Base-by-base conservation (phyloP, 2,888 invertebrate species). In the Ophion ellenae region DNA sequence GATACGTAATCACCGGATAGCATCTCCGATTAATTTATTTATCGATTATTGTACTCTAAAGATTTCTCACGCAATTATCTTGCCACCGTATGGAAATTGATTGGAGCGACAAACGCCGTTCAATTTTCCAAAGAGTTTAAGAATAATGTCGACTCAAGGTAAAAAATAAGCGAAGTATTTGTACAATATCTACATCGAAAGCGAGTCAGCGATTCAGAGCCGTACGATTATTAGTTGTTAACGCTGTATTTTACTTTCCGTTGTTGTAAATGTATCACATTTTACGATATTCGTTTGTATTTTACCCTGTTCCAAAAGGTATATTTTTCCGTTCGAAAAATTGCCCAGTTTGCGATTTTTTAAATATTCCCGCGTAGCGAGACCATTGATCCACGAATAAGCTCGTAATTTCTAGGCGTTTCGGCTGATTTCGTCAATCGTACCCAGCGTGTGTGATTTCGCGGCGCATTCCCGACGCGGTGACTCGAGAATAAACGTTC, bases 141-240 rank as follows among this genome's bases (percentile, higher is more conserved):
- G 63, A 70, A 64, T 75, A 75, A 84, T 70, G 69, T 75, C 69
- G 36, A 67, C 67, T 81, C 63, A 67, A 24, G 45, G 66, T 76
- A 71, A 36, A 61, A 74, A 11, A 81, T 36, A 59, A 71, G 53
- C 17, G 24, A 59, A 47, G 32, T 84, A 81, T 84, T 67, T 76
- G 77, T 81, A 74, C 45, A 75, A 84, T 59, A 78, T 78, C 47
- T 73, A 78, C 81, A 77, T 84, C 73, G 81, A 81, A 84, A 69
- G 71, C 53, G 77, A 77, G 67, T 77, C 67, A 73, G 67, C 78
- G 73, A 77, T 84, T 77, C 73, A 77, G 53, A 81, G 77, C 71
- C 53, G 73, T 81, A 63, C 81, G 73, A 73, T 81, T 84, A 73
- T 84, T 81, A 84, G 81, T 84, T 76, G 79, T 84, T 79, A 84